Evolutionary conservation across 2,797 vertebrate genomes (phyloP).

Genomic region (Borostomias antarcticus): DNA sequence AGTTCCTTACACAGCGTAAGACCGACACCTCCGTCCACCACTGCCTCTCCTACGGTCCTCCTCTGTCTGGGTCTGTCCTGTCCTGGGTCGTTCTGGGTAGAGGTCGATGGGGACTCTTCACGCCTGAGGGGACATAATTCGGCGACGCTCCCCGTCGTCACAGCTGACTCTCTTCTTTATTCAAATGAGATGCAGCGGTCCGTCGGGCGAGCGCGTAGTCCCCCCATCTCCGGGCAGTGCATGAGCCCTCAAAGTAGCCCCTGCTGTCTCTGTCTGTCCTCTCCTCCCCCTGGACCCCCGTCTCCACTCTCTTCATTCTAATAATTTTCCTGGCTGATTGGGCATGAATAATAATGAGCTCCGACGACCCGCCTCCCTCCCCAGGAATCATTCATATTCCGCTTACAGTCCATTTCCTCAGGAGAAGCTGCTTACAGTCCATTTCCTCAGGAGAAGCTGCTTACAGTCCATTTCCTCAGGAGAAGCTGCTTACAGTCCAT

Average conservation of each 20-base stretch:
- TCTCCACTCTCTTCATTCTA: slow-evolving; percentile 15
- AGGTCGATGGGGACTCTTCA: slow-evolving; percentile 38
- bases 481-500: not conserved
- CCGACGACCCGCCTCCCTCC: not conserved
- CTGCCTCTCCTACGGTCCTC: slow-evolving; percentile 40
- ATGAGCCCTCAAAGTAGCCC: slow-evolving; percentile 20
- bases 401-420: not conserved
- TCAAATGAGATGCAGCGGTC: not conserved
- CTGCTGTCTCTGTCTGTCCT: too few relatives aligned
- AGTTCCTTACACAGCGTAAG: slow-evolving; percentile 76
- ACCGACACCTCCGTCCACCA: slow-evolving; percentile 39
- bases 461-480: not conserved
- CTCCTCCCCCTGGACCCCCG: slow-evolving; percentile 15
- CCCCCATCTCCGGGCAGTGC: slow-evolving; percentile 7
- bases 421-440: not conserved
- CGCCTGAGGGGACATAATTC: slow-evolving; percentile 27
- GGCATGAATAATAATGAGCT: slow-evolving; percentile 20
- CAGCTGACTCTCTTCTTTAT: not conserved
- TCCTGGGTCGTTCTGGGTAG: slow-evolving; percentile 42
- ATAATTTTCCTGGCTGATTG: slow-evolving; percentile 10
- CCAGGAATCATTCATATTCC: not conserved
- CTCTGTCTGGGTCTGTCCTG: slow-evolving; percentile 46
- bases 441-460: too few relatives aligned
- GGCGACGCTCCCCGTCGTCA: slow-evolving; percentile 11
- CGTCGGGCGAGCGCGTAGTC: slow-evolving; percentile 8